Evolutionary conservation across 1,140 invertebrate species (phyloP).

Genomic region (Lethocerus indicus): DNA sequence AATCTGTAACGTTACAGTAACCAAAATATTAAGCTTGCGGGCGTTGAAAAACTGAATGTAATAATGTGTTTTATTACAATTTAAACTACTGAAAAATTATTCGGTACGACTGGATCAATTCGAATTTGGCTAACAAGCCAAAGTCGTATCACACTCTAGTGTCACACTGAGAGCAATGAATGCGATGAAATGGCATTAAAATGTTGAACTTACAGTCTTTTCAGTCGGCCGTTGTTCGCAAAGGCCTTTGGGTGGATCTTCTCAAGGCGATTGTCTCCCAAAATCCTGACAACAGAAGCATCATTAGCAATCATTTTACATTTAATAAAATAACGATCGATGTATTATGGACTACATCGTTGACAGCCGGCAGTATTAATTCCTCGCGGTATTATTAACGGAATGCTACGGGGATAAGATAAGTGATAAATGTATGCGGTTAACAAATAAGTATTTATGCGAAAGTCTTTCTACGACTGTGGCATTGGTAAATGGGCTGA

Average conservation of each 20-base stretch:
- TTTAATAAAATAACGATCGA: background rate
- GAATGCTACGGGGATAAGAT: background rate
- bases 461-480: background rate
- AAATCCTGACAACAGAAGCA: slow-evolving; percentile 30
- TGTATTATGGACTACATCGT: background rate
- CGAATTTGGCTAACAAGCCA: background rate
- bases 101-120: background rate
- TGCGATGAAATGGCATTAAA: background rate
- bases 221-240: slow-evolving; percentile 29
- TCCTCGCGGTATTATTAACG: background rate
- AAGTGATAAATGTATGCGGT: background rate
- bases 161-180: background rate
- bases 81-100: background rate
- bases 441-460: background rate
- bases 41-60: background rate
- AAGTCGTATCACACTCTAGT: background rate
- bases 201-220: slow-evolving; percentile 28
- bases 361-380: background rate
- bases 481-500: no score
- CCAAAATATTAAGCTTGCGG: background rate
- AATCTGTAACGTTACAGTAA: background rate
- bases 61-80: background rate
- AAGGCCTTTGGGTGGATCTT: slow-evolving; percentile 33
- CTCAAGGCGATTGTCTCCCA: slow-evolving; percentile 35
- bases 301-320: background rate